phyloP scores from a whole-genome alignment of 2,888 invertebrate species.

The Orthosia cruda region DNA sequence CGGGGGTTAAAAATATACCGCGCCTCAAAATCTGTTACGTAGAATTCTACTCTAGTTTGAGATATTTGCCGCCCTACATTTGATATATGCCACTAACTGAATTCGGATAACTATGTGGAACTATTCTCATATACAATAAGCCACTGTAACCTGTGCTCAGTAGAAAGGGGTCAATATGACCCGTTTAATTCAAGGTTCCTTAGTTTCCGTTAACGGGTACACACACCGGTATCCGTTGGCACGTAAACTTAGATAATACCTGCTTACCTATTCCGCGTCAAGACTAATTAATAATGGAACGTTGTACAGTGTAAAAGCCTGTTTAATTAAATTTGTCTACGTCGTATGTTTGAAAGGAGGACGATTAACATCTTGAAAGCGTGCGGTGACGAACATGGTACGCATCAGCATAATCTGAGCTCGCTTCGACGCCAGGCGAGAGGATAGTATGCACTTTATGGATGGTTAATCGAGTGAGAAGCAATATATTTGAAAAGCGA shows the following conservation, averaged over 20 bases:
- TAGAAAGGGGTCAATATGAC: conserved; percentile 52
- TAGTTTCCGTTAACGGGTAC: conserved; percentile 28
- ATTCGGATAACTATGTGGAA: conserved; percentile 24
- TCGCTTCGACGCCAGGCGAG: conserved; percentile 37
- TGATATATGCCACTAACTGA: conserved; percentile 24
- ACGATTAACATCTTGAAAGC: conserved; percentile 85
- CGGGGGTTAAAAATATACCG: no score
- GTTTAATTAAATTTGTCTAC: conserved; percentile 88
- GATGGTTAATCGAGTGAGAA: conserved; percentile 43
- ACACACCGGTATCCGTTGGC: conserved; percentile 36
- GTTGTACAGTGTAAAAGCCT: conserved; percentile 82
- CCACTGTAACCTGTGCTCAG: conserved; percentile 18
- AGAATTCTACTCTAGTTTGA: neutral
- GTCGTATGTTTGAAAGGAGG: conserved; percentile 83
- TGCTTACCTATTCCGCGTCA: conserved; percentile 72
- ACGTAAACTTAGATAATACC: conserved; percentile 60
- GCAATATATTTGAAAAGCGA: conserved; percentile 36
- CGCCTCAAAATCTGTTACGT: conserved; percentile 6
- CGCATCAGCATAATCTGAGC: conserved; percentile 58
- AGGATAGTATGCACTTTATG: conserved; percentile 48
- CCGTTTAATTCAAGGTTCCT: conserved; percentile 47
- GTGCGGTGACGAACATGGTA: conserved; percentile 73
- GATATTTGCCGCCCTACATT: conserved; percentile 30
- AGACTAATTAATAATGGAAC: conserved; percentile 82
- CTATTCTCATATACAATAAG: conserved; percentile 25